Evolutionary conservation across 92 coral and sea anemone genomes (phyloP).

Genomic region (Scolanthus callimorphus): DNA sequence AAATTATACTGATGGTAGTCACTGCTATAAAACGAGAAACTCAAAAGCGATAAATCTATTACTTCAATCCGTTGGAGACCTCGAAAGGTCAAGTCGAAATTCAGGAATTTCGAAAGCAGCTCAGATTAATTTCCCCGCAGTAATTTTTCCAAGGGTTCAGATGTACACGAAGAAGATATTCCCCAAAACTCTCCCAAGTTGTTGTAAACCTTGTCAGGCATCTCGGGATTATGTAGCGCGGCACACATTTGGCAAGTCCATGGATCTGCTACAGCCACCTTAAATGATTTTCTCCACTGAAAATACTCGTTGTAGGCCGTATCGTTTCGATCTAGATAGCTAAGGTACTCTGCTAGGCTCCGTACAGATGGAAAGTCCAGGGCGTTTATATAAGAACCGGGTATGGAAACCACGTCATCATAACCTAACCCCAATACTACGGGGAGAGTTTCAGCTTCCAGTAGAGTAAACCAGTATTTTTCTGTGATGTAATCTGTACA

Average conservation of each 20-base stretch:
- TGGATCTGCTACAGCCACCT: slow-evolving; percentile 39
- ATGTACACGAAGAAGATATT: background rate
- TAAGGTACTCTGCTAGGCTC: slow-evolving; percentile 54
- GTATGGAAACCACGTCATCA: slow-evolving; percentile 58
- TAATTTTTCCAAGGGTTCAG: background rate
- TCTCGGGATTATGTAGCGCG: slow-evolving; percentile 33
- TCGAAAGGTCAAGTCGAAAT: no score
- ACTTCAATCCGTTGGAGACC: no score
- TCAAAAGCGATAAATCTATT: no score
- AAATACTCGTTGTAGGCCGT: slow-evolving; percentile 87
- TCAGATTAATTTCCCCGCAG: no score
- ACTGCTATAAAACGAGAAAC: no score
- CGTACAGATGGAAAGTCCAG: slow-evolving; percentile 66
- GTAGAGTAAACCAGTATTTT: slow-evolving; percentile 81
- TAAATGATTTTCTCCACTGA: slow-evolving; percentile 60
- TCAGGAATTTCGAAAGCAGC: no score
- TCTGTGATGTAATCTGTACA: slow-evolving; percentile 87
- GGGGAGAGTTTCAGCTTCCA: slow-evolving; percentile 59
- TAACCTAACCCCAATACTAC: slow-evolving; percentile 85
- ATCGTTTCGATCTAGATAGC: slow-evolving; percentile 55
- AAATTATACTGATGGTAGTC: no score
- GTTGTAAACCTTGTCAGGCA: slow-evolving; percentile 18
- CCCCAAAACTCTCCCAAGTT: slow-evolving; percentile 17
- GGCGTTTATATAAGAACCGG: slow-evolving; percentile 85
- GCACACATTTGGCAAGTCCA: slow-evolving; percentile 92